phyloP scores from a whole-genome alignment of 64 coral and sea anemone genomes.

The Actinia equina region DNA sequence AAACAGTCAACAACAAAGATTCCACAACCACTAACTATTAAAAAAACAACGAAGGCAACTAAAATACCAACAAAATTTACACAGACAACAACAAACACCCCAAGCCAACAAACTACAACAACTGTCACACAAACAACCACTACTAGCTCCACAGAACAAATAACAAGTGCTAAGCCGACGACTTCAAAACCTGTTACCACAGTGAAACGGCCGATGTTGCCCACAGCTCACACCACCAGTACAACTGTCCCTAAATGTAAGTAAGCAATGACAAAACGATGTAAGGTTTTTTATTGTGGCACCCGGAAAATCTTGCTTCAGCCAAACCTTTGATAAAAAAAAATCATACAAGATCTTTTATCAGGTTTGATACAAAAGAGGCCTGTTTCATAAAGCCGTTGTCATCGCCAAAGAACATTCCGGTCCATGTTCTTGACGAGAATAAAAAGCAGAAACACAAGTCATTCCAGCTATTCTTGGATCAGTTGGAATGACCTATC shows the following conservation, averaged over 20 bases:
- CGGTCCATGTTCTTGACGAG: too few species aligned
- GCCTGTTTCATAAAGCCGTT: too few species aligned
- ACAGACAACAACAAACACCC: not conserved
- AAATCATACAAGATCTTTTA: too few species aligned
- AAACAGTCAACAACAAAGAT: not conserved
- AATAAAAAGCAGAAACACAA: too few species aligned
- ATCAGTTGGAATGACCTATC: too few species aligned
- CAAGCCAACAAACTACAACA: not conserved
- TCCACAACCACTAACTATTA: not conserved
- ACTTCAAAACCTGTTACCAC: not conserved
- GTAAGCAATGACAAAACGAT: not conserved
- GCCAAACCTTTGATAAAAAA: too few species aligned
- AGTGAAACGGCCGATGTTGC: not conserved
- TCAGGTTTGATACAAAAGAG: too few species aligned
- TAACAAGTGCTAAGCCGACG: constrained; percentile 4
- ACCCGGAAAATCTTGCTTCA: too few species aligned
- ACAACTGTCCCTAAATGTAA: not conserved
- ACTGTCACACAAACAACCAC: constrained; percentile 3
- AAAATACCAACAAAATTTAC: not conserved
- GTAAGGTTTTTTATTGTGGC: too few species aligned
- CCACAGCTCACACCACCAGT: not conserved
- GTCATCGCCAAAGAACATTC: too few species aligned
- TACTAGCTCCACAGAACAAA: not conserved
- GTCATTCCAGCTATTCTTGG: too few species aligned
- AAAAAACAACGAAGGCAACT: not conserved